A percentile compares a stretch with the other conserved stretches of the same genome.
phyloP scores from a whole-genome alignment of 35 echinoderm and acorn worm genomes.

The Apostichopus japonicus region DNA sequence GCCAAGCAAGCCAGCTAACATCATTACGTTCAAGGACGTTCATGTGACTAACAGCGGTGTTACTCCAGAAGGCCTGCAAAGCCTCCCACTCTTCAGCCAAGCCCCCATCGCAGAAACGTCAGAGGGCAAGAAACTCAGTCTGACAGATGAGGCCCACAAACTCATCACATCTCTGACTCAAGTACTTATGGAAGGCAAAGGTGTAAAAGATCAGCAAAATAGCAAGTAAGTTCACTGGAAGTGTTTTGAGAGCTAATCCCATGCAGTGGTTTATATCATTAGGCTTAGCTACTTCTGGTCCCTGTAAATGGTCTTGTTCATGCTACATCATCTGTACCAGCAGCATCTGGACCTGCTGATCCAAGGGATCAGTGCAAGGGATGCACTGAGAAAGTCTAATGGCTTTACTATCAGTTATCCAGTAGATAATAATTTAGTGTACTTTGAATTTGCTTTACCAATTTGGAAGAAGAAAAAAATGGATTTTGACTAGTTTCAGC shows the following conservation, averaged over 20 bases:
- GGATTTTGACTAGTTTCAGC: no score
- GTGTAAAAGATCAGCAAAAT: neutral
- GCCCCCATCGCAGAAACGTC: constrained; percentile 8
- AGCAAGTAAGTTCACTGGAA: constrained; percentile 4
- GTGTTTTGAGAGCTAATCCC: neutral
- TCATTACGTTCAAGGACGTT: constrained; percentile 42
- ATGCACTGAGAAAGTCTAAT: no score
- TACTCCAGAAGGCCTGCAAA: constrained; percentile 12
- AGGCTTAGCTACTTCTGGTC: neutral
- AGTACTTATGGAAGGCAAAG: constrained; percentile 68
- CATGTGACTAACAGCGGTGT: neutral
- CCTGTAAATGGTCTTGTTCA: neutral
- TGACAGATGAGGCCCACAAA: constrained; percentile 81
- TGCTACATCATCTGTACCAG: neutral
- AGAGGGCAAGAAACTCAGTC: constrained; percentile 66
- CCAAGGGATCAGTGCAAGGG: neutral
- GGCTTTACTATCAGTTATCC: no score
- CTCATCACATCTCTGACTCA: constrained; percentile 83
- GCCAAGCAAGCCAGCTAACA: constrained; percentile 52
- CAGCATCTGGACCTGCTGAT: neutral
- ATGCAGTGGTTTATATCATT: no score
- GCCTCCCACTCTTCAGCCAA: constrained; percentile 54
- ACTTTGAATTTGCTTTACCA: no score
- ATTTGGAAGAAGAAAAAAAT: no score
- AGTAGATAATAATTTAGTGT: no score